These are phyloP conservation scores for Lophura nycthemera DNA, from an alignment of 2,113 vertebrate species.

Conservation along the genomic window DNA sequence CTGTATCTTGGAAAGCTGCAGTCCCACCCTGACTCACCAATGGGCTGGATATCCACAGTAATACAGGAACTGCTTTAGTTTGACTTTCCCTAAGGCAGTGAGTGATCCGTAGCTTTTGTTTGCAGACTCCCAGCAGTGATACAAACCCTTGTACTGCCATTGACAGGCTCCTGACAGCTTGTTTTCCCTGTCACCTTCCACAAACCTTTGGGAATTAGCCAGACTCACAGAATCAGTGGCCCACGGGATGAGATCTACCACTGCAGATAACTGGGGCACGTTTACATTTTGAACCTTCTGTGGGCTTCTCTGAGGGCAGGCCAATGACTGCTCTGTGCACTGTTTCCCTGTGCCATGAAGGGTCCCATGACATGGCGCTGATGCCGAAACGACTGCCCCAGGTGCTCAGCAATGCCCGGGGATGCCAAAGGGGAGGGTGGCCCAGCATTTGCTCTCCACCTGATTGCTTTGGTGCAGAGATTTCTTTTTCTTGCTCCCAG, in stretches of 20 bases:
- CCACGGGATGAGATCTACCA: not conserved
- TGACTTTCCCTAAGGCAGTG: not conserved
- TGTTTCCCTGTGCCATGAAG: not conserved
- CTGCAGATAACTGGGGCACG: not conserved
- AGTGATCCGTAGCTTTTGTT: not conserved
- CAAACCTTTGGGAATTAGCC: not conserved
- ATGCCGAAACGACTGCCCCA: not conserved
- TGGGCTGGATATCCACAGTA: not conserved
- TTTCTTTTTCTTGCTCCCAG: not conserved
- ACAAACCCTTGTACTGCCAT: not conserved
- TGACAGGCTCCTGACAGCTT: not conserved
- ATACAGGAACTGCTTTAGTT: not conserved
- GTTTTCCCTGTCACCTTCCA: not conserved
- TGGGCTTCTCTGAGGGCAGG: not conserved
- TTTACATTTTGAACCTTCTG: not conserved
- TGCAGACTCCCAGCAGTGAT: not conserved
- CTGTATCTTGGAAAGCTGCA: not conserved
- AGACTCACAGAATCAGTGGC: not conserved
- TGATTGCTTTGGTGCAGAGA: not conserved
- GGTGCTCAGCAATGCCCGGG: not conserved
- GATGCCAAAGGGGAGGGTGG: not conserved
- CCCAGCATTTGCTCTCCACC: accelerated
- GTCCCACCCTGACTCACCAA: not conserved
- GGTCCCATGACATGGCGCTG: not conserved
- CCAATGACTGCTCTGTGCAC: accelerated